Conservation (phyloP, 1,140 invertebrate genomes). For the Carposina sasakii region DNA sequence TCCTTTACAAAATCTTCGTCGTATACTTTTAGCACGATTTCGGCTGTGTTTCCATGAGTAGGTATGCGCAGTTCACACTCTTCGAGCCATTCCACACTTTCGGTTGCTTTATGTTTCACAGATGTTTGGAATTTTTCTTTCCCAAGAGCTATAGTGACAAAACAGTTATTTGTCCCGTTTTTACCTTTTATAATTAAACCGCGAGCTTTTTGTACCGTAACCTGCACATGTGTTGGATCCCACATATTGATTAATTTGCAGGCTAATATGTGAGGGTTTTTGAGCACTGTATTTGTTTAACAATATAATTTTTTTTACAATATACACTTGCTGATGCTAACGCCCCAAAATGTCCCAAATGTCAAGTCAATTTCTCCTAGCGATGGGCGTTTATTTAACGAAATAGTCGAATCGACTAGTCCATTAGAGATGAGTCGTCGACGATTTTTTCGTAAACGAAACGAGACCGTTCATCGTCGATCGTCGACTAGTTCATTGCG, state of each 20-base stretch:
- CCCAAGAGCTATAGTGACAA: constrained; percentile 93
- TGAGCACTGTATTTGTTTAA: too few species aligned
- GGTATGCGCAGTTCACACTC: constrained; percentile 96
- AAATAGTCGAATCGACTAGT: too few species aligned
- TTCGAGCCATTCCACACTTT: constrained; percentile 93
- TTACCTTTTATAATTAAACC: constrained; percentile 87
- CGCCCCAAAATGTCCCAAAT: too few species aligned
- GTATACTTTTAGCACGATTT: constrained; percentile 87
- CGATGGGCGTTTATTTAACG: too few species aligned
- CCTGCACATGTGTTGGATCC: constrained; percentile 89
- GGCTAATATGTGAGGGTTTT: too few species aligned
- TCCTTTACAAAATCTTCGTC: constrained; percentile 93
- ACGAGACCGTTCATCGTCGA: too few species aligned
- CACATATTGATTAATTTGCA: constrained; percentile 80
- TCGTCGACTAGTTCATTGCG: too few species aligned
- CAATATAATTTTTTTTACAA: too few species aligned
- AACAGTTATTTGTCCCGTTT: constrained; percentile 95
- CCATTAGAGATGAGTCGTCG: too few species aligned
- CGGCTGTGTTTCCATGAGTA: constrained; percentile 88
- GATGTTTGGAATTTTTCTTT: constrained; percentile 98
- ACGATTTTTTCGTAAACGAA: too few species aligned
- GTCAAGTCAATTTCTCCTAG: too few species aligned
- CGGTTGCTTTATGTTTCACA: constrained; percentile 89
- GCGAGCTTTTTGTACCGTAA: constrained; percentile 84
- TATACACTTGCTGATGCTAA: too few species aligned